These are phyloP conservation scores for Eudemis profundana DNA, from an alignment of 2,888 invertebrate genomes.

Conservation along the genomic window DNA sequence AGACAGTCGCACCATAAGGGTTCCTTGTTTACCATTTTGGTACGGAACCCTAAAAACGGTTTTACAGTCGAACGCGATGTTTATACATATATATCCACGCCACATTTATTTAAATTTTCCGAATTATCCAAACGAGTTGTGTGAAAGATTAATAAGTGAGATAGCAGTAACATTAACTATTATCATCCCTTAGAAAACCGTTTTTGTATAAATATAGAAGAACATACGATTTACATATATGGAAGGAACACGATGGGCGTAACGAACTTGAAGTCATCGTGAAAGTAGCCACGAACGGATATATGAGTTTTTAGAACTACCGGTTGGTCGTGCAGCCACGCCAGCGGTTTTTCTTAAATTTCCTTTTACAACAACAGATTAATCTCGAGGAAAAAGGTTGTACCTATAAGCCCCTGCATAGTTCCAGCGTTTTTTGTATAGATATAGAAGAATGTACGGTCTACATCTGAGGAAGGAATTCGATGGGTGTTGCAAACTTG, in stretches of 20 bases:
- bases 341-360: no score
- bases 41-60: no score
- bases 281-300: conserved; percentile 96
- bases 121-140: neutral
- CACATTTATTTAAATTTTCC: neutral
- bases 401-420: no score
- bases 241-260: conserved; percentile 98
- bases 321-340: conserved; percentile 98
- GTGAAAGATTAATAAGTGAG: neutral
- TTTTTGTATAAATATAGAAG: no score
- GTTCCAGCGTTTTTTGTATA: no score
- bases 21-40: no score
- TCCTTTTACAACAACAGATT: no score
- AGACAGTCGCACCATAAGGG: no score
- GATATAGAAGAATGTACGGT: no score
- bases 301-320: conserved; percentile 98
- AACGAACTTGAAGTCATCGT: conserved; percentile 97
- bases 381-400: no score
- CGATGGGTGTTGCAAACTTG: conserved; percentile 97
- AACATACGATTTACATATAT: conserved; percentile 88
- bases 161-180: conserved; percentile 8
- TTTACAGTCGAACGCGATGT: no score
- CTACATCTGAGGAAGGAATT: conserved; percentile 95
- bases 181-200: neutral
- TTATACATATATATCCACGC: no score